phyloP scores from a whole-genome alignment of 2,888 invertebrate genomes.

The Drosophila mayaguana region DNA sequence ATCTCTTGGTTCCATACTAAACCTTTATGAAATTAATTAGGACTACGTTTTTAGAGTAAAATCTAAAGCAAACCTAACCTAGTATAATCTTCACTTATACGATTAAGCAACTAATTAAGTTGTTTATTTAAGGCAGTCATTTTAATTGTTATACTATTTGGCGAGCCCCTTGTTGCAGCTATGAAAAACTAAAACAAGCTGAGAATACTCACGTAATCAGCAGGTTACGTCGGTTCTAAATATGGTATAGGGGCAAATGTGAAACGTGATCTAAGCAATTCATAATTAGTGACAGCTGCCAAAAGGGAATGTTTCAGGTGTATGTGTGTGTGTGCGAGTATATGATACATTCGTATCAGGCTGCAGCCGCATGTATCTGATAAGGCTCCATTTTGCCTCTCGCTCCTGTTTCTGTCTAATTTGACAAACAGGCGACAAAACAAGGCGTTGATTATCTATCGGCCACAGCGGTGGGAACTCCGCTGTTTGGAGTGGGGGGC shows the following conservation, averaged over 20 bases:
- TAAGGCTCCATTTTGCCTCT: conserved; percentile 21
- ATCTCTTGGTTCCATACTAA: not conserved
- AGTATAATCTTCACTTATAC: conserved; percentile 2
- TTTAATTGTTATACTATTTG: conserved; percentile 2
- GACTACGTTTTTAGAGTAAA: not conserved
- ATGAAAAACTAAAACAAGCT: not conserved
- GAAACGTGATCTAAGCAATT: conserved; percentile 48
- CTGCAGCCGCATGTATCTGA: conserved; percentile 50
- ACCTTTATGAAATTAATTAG: not conserved
- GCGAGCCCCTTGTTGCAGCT: conserved; percentile 12
- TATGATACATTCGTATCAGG: conserved; percentile 46
- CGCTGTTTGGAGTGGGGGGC: conserved; percentile 21
- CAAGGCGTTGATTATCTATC: conserved; percentile 43
- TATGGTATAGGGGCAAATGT: conserved; percentile 23
- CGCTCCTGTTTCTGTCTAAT: conserved; percentile 57
- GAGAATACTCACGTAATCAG: conserved; percentile 27
- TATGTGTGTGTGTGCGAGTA: not conserved
- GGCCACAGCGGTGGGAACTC: conserved; percentile 39
- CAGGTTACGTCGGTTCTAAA: conserved; percentile 41
- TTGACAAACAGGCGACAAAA: conserved; percentile 60
- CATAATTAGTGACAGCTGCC: conserved; percentile 54
- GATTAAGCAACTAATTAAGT: conserved; percentile 3
- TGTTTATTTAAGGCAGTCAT: not conserved
- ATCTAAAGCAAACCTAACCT: not conserved
- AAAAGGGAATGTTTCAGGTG: conserved; percentile 6